A percentile compares a stretch with the other conserved stretches of the same genome.
These are phyloP conservation scores for Lepilemur septentrionalis DNA, from an alignment of 2,797 vertebrate genomes.

Conservation along the genomic window DNA sequence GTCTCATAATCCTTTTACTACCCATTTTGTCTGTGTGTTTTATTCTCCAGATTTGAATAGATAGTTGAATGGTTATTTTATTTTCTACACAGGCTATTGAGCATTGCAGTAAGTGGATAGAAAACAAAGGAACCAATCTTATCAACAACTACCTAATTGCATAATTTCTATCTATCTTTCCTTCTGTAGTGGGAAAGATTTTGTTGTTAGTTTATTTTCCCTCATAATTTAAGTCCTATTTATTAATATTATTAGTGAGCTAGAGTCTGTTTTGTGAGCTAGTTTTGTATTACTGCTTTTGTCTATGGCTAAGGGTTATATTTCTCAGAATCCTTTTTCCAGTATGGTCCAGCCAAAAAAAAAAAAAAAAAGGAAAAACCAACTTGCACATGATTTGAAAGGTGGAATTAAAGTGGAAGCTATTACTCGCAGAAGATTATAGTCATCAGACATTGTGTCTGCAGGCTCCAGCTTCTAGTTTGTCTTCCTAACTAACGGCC, in stretches of 20 bases:
- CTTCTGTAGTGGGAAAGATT: neutral
- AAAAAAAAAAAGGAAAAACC: neutral
- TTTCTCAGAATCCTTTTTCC: neutral
- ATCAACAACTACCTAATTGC: neutral
- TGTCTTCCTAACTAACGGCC: neutral
- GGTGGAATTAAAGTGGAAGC: neutral
- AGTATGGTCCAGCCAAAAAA: neutral
- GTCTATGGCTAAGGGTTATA: neutral
- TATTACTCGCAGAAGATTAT: neutral
- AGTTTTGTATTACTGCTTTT: neutral
- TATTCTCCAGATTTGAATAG: neutral
- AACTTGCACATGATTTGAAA: neutral
- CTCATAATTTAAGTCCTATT: neutral
- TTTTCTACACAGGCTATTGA: neutral
- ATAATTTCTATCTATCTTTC: neutral
- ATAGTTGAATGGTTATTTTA: neutral
- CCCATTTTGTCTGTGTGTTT: neutral
- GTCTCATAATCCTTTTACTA: neutral
- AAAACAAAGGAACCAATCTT: neutral
- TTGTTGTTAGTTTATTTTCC: neutral
- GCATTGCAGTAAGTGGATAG: neutral
- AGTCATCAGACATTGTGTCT: neutral
- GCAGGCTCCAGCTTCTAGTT: neutral
- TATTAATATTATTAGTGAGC: neutral
- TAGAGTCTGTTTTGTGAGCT: neutral